Conservation (phyloP, 2,888 invertebrate species). For the Drosophila aldrichi region DNA sequence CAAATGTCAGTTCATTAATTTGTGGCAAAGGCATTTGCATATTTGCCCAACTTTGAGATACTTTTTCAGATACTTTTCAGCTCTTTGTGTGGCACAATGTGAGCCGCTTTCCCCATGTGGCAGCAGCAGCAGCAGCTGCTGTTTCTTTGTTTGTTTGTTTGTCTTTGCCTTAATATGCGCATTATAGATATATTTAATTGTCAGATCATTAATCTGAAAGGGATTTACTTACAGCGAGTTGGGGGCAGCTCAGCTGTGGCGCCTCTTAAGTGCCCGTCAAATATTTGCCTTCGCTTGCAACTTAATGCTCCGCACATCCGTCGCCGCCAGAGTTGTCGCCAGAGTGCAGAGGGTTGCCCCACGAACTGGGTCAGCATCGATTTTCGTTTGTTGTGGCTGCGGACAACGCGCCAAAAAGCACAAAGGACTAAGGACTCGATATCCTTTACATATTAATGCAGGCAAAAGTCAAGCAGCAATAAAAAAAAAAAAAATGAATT, state of each 20-base stretch:
- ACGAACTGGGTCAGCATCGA: conserved; percentile 79
- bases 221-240: conserved; percentile 1
- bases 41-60: conserved; percentile 6
- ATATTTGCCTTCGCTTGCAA: conserved; percentile 75
- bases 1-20: conserved; percentile 33
- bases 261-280: conserved; percentile 72
- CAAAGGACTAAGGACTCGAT: conserved; percentile 4
- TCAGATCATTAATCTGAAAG: conserved; percentile 63
- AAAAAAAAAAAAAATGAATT: not conserved
- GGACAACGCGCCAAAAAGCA: conserved; percentile 27
- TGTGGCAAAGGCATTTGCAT: conserved; percentile 22
- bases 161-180: conserved; percentile 19
- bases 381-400: conserved; percentile 71
- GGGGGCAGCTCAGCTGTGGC: conserved; percentile 22
- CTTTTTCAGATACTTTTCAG: conserved; percentile 5
- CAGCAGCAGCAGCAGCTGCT: conserved; percentile 11
- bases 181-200: conserved; percentile 68
- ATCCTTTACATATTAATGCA: conserved; percentile 67
- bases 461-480: conserved; percentile 29
- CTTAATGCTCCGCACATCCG: conserved; percentile 72
- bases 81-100: not conserved
- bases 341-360: not conserved
- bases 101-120: conserved; percentile 43
- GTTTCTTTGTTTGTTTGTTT: conserved; percentile 5
- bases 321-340: conserved; percentile 36